Conservation (phyloP, 2,888 invertebrate genomes). For the Megastigmus dorsalis region DNA sequence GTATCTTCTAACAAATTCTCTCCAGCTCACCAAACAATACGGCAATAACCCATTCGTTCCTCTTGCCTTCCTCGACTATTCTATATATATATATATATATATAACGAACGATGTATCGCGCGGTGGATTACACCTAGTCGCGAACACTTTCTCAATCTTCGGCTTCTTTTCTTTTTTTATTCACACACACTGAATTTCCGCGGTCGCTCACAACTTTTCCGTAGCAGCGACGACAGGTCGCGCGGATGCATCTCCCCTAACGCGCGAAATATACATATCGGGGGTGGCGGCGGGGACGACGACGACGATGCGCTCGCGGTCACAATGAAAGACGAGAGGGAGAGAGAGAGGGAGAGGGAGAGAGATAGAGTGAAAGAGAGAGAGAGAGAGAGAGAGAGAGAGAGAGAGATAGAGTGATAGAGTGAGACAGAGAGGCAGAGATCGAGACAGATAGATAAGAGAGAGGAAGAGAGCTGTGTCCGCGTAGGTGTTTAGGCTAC, state of each 20-base stretch:
- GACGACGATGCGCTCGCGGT: background rate
- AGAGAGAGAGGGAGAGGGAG: constrained; percentile 19
- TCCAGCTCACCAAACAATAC: background rate
- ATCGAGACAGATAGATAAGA: constrained; percentile 6
- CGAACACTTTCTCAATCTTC: background rate
- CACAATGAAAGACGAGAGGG: background rate
- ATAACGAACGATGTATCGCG: background rate
- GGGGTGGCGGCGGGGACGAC: background rate
- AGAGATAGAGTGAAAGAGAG: background rate
- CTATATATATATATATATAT: background rate
- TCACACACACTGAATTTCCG: background rate
- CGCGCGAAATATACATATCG: background rate
- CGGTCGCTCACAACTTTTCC: background rate
- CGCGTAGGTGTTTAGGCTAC: background rate
- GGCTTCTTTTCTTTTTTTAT: background rate
- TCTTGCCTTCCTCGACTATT: background rate
- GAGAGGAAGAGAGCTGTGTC: background rate
- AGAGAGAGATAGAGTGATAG: background rate
- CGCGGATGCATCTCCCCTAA: too few relatives aligned
- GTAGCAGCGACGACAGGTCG: too few relatives aligned
- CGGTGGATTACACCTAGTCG: background rate
- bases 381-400: background rate
- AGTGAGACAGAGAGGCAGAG: background rate
- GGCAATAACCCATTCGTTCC: background rate
- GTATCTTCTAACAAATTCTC: background rate